A percentile compares a stretch with the other conserved stretches of the same genome.
Evolutionary conservation across 2,888 invertebrate species (phyloP).

Genomic region (Zygaena filipendulae): DNA sequence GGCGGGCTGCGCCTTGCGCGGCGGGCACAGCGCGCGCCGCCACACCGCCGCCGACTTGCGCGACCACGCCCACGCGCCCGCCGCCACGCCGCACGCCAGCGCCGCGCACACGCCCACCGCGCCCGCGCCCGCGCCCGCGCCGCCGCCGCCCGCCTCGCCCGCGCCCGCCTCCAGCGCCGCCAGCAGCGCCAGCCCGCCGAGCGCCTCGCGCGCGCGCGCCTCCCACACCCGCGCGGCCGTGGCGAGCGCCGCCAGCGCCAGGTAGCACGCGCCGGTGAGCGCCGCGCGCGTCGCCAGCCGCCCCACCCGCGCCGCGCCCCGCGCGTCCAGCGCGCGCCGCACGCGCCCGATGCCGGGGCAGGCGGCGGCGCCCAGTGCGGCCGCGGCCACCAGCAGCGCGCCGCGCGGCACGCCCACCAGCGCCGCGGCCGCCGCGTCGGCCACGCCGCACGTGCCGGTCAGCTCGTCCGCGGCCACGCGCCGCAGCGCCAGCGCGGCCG

Average conservation of each 20-base stretch:
- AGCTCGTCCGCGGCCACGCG: conserved; percentile 83
- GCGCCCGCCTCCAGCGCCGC: conserved; percentile 54
- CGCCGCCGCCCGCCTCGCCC: conserved; percentile 25
- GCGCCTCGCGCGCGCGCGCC: conserved; percentile 59
- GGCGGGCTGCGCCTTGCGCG: conserved; percentile 43
- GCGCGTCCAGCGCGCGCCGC: conserved; percentile 59
- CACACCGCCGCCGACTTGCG: conserved; percentile 70
- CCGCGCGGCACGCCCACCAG: conserved; percentile 72
- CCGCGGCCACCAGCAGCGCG: conserved; percentile 73
- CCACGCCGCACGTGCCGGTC: conserved; percentile 85
- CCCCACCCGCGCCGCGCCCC: conserved; percentile 77
- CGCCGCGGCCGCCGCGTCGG: conserved; percentile 68
- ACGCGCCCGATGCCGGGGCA: conserved; percentile 82
- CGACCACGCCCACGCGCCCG: conserved; percentile 76
- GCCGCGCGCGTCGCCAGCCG: conserved; percentile 80
- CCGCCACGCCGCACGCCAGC: conserved; percentile 72
- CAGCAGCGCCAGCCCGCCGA: conserved; percentile 47
- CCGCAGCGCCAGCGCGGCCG: conserved; percentile 82
- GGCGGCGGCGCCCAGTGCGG: conserved; percentile 78
- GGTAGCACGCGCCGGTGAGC: conserved; percentile 81
- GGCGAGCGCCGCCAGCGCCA: conserved; percentile 76
- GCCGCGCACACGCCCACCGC: conserved; percentile 70
- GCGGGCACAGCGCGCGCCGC: conserved; percentile 58
- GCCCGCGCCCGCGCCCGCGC: conserved; percentile 30
- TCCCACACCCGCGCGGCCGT: conserved; percentile 77